Evolutionary conservation across 2,797 vertebrate species (phyloP), one percentile per base, ranked within the genome.

Genomic region (Ptychadena robeensis): DNA sequence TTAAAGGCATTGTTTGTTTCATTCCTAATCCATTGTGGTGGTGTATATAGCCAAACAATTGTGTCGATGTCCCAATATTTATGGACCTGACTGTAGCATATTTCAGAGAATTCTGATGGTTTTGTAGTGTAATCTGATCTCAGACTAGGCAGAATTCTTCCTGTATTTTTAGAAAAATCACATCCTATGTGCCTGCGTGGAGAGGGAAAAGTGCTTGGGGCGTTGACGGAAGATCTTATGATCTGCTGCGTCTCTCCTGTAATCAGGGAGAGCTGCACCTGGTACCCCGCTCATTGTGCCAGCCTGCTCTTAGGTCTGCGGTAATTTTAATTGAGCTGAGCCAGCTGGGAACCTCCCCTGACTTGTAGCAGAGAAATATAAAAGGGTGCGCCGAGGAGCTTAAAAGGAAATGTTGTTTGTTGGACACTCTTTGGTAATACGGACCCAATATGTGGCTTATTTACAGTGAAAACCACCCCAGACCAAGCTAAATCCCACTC

Each of bases 201-300:
- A 66, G 65, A 40, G 25, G 75, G 63, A 53, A 78, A 78, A 78
- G 61, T 44, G 75, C 75, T 66, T 22, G 75, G 63, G 75, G 75
- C 61, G 37, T 34, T 78, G 35, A 78, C 75, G 65, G 44, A 44
- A 63, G 38, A 67, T 40, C 75, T 63, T 67, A 30, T 78, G 75
- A 78, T 78, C 61, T 78, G 64, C 38, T 40, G 75, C 22, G 61
- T 38, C 35, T 78, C 61, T 65, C 61, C 61, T 76, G 57, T 76
- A 76, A 76, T 76, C 61, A 76, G 59, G 63, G 61, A 38, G 12
- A 76, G 73, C 61, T 59, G 34, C 61, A 76, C 59, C 73, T 76
- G 73, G 73, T 65, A 57, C 57, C 72, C 44, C 5, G 44, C 44
- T 53, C 44, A 53, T 53, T 53, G 44, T 53, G 44, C 44, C 18